Evolutionary conservation across 2,888 invertebrate genomes (phyloP), one percentile per base, ranked within the genome.

Genomic region (Eremobia ochroleuca): DNA sequence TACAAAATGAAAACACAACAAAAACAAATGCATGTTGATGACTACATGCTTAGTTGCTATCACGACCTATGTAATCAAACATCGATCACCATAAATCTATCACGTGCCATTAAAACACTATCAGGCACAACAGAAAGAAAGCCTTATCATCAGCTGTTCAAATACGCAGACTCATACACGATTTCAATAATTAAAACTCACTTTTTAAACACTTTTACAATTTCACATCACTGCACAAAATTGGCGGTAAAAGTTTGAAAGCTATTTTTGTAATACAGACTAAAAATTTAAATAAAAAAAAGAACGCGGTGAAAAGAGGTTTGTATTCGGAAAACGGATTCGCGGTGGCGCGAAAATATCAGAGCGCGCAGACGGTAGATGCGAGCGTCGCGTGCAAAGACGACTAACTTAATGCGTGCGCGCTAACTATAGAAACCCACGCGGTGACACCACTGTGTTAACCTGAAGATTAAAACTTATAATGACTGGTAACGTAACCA

Each of bases 331-430:
- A 88, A 90, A 90, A 90, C 86, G 83, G 87, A 92, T 90, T 93
- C 92, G 93, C 94, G 93, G 59, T 73, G 83, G 90, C 94, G 95
- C 94, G 94, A 94, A 94, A 93, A 89, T 90, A 93, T 91, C 91
- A 85, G 91, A 92, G 92, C 94, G 95, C 94, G 93, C 92, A 84
- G 77, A 83, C 90, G 90, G 71, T 76, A 65, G 92, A 93, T 91
- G 93, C 95, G 96, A 93, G 96, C 95, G 96, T 94, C 95, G 95
- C 95, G 95, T 94, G 95, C 93, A 84, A 85, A 88, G 92, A 86
- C 94, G 92, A 83, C 85, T 91, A 90, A 92, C 94, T 92, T 90
- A 94, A 94, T 96, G 95, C 93, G 93, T 92, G 93, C 87, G 91
- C 91, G 91, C 90, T 92, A 92, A 93, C 92, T 91, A 91, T 91